Evolutionary conservation across 2,888 invertebrate species (phyloP).

Genomic region (Cosmia pyralina): DNA sequence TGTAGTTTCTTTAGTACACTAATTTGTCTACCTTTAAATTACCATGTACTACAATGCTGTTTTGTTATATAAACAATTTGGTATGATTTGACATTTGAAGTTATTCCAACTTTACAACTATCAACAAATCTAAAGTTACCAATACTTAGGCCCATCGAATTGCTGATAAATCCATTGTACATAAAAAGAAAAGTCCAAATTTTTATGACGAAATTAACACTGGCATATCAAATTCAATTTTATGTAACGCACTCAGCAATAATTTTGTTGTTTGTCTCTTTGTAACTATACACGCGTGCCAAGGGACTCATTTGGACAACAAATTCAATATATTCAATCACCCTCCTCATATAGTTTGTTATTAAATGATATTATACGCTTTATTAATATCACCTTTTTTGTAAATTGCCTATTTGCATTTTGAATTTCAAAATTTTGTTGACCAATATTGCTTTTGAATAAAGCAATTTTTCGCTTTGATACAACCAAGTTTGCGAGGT

Average conservation of each 20-base stretch:
- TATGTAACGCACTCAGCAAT: constrained; percentile 56
- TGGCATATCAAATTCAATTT: constrained; percentile 67
- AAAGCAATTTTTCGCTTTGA: constrained; percentile 43
- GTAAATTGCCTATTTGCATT: constrained; percentile 31
- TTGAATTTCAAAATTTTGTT: constrained; percentile 22
- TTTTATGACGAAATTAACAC: constrained; percentile 58
- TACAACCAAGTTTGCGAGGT: constrained; percentile 24
- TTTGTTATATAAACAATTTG: too few relatives aligned
- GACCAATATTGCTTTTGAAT: constrained; percentile 28
- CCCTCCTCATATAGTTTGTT: constrained; percentile 62
- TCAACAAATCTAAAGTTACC: constrained; percentile 30
- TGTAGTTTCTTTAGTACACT: too few relatives aligned
- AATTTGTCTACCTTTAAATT: too few relatives aligned
- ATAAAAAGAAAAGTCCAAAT: constrained; percentile 41
- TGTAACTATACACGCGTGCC: constrained; percentile 71
- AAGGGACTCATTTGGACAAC: constrained; percentile 66
- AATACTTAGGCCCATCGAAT: constrained; percentile 20
- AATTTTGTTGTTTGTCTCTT: constrained; percentile 66
- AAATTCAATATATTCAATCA: constrained; percentile 73
- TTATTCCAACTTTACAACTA: neutral
- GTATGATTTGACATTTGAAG: too few relatives aligned
- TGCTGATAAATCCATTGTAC: constrained; percentile 16
- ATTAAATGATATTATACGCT: constrained; percentile 69
- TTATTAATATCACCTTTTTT: constrained; percentile 50
- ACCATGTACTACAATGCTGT: too few relatives aligned